A percentile compares a stretch with the other conserved stretches of the same genome.
Conservation (phyloP, 2,113 vertebrate genomes). For the Nycticorax nycticorax region DNA sequence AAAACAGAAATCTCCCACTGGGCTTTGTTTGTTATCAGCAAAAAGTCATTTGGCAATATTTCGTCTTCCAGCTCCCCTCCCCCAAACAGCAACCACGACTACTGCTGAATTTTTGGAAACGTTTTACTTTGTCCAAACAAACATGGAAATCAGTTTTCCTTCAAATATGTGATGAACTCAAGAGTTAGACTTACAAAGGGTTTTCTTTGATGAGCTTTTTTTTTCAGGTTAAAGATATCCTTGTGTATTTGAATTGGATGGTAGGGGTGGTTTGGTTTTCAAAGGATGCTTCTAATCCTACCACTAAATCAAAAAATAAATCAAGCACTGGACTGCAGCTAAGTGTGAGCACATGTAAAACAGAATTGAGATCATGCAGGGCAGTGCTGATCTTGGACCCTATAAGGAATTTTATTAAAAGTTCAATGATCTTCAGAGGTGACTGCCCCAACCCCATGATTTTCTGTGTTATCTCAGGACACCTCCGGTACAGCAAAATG, state of each 20-base stretch:
- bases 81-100: not conserved
- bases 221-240: not conserved
- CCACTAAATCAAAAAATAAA: not conserved
- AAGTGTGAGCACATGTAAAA: not conserved
- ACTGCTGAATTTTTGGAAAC: not conserved
- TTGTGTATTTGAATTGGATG: not conserved
- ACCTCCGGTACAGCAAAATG: not conserved
- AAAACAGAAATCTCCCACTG: slow-evolving; percentile 10
- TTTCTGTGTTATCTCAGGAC: not conserved
- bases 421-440: not conserved
- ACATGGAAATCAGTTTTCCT: not conserved
- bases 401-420: not conserved
- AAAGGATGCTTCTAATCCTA: not conserved
- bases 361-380: not conserved
- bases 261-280: not conserved
- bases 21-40: slow-evolving; percentile 21
- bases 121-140: not conserved
- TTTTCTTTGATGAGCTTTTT: rapidly evolving
- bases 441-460: not conserved
- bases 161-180: not conserved
- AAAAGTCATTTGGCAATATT: not conserved
- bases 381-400: not conserved
- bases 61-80: not conserved
- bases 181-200: not conserved
- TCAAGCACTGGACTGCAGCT: not conserved